Conservation (phyloP, 1,140 invertebrate genomes). For the Conus betulinus region DNA sequence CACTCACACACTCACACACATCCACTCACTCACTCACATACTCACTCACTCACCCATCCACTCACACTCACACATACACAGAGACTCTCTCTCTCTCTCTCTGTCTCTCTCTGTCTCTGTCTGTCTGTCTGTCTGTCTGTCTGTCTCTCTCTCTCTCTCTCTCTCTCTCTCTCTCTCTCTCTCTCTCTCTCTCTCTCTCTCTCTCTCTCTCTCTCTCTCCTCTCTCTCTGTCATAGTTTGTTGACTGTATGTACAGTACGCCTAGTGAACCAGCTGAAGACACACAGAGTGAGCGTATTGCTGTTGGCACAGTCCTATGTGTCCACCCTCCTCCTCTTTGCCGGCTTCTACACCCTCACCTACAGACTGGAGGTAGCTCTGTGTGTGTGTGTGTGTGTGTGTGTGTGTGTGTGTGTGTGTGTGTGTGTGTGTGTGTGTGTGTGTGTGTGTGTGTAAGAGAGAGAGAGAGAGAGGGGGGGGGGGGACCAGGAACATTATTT, state of each 20-base stretch:
- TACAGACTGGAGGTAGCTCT: slow-evolving; percentile 48
- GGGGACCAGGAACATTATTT: too few species aligned
- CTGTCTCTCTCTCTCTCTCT: not conserved
- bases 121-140: not conserved
- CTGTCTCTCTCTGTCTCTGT: too few species aligned
- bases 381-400: slow-evolving; percentile 1
- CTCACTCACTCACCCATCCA: too few species aligned
- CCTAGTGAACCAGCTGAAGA: slow-evolving; percentile 48
- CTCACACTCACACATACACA: not conserved
- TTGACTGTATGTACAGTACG: slow-evolving; percentile 34
- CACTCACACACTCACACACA: too few species aligned
- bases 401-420: not conserved
- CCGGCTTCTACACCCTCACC: slow-evolving; percentile 55
- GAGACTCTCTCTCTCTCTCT: not conserved
- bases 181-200: not conserved
- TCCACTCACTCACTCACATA: too few species aligned
- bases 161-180: not conserved
- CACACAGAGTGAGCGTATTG: slow-evolving; percentile 43
- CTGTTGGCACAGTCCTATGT: slow-evolving; percentile 53
- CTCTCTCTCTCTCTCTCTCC: not conserved
- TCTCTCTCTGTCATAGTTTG: not conserved
- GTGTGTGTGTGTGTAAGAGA: not conserved
- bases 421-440: slow-evolving; percentile 1
- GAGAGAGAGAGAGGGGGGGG: too few species aligned
- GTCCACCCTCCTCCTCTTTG: slow-evolving; percentile 53